Conservation (phyloP, 1,140 invertebrate genomes). For the Schlechtendalia chinensis region DNA sequence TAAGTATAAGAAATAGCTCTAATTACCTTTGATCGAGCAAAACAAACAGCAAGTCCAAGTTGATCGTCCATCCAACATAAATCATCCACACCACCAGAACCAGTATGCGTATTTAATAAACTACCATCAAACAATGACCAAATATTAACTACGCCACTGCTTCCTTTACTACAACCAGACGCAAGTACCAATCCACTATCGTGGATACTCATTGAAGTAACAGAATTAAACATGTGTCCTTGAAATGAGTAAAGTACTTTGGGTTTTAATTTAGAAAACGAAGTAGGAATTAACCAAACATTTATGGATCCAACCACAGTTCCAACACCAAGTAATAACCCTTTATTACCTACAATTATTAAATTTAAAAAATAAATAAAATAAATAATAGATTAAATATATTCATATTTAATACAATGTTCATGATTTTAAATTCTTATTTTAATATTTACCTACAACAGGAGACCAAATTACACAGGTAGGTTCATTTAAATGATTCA, state of each 20-base stretch:
- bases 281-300: conserved; percentile 59
- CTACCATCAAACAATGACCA: conserved; percentile 66
- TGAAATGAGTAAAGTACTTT: conserved; percentile 58
- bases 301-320: conserved; percentile 60
- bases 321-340: conserved; percentile 58
- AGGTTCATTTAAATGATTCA: conserved; percentile 57
- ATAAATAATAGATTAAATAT: neutral
- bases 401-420: neutral
- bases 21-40: conserved; percentile 60
- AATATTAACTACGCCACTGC: conserved; percentile 64
- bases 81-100: conserved; percentile 60
- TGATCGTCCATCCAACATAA: conserved; percentile 60
- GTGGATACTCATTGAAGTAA: conserved; percentile 61
- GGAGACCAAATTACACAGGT: conserved; percentile 59
- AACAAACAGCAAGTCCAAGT: conserved; percentile 59
- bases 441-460: conserved; percentile 55
- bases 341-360: conserved; percentile 30
- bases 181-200: conserved; percentile 61
- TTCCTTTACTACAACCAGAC: conserved; percentile 59
- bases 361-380: neutral
- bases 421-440: neutral
- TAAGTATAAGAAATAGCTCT: neutral
- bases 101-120: conserved; percentile 62
- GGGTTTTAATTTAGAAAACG: conserved; percentile 53
- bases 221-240: conserved; percentile 61